phyloP scores from a whole-genome alignment of 2,888 invertebrate genomes.

The Orthosia gothica region DNA sequence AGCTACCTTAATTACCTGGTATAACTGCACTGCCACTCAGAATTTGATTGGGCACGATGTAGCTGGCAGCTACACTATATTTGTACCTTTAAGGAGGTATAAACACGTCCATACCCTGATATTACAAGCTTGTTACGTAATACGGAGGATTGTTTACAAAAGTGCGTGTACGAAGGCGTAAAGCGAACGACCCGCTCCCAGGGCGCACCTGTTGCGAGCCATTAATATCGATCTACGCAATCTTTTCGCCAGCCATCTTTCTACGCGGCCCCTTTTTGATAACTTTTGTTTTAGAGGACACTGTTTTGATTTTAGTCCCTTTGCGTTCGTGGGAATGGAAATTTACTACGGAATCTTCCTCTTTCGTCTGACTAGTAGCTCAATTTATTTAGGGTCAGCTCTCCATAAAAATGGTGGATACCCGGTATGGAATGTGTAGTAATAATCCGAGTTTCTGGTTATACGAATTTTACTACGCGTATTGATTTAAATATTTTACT shows the following conservation, averaged over 20 bases:
- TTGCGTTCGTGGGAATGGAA: not conserved
- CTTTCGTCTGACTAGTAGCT: too few species aligned
- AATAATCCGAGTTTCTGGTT: not conserved
- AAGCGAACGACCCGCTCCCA: slow-evolving; percentile 22
- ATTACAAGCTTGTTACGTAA: slow-evolving; percentile 45
- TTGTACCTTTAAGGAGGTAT: slow-evolving; percentile 7
- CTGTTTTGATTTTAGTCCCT: slow-evolving; percentile 18
- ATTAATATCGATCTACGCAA: slow-evolving; percentile 62
- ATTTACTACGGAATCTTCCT: not conserved
- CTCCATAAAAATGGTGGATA: too few species aligned
- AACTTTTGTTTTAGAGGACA: slow-evolving; percentile 35
- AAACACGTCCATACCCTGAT: slow-evolving; percentile 35
- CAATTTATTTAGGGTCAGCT: too few species aligned
- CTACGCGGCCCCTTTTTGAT: slow-evolving; percentile 19
- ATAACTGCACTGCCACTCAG: slow-evolving; percentile 11
- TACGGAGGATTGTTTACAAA: slow-evolving; percentile 46
- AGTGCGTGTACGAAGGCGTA: slow-evolving; percentile 42
- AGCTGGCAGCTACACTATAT: not conserved
- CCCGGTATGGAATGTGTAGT: not conserved
- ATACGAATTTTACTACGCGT: not conserved
- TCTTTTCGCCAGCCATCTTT: slow-evolving; percentile 46
- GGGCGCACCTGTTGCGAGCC: slow-evolving; percentile 64
- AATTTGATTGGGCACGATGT: slow-evolving; percentile 26
- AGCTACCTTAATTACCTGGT: slow-evolving; percentile 5
- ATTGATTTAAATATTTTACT: not conserved